Percentiles rank a stretch among this genome's conserved stretches.
Evolutionary conservation across 2,888 invertebrate genomes (phyloP).

Genomic region (Syritta pipiens): DNA sequence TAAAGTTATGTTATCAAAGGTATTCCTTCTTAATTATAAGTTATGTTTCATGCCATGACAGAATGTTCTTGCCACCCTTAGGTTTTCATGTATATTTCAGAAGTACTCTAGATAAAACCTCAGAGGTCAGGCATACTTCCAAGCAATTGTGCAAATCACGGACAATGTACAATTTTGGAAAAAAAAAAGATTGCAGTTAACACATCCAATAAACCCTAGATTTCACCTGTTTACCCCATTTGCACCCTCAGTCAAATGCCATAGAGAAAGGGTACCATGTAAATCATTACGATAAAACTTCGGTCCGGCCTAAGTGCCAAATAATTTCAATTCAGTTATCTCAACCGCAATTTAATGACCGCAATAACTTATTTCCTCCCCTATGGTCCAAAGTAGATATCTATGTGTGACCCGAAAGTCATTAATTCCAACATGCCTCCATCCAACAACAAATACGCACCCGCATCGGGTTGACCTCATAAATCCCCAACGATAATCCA

Average conservation of each 20-base stretch:
- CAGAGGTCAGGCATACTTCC: too few species aligned
- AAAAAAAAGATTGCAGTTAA: too few species aligned
- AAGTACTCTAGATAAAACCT: too few species aligned
- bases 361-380: constrained; percentile 58
- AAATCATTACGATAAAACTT: constrained; percentile 62
- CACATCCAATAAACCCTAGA: too few species aligned
- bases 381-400: constrained; percentile 49
- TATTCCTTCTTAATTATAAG: too few species aligned
- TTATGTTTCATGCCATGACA: too few species aligned
- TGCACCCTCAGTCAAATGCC: constrained; percentile 1
- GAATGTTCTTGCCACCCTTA: too few species aligned
- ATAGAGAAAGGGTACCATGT: neutral
- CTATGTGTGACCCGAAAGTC: constrained; percentile 47
- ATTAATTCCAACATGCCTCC: constrained; percentile 49
- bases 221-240: constrained; percentile 7
- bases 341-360: constrained; percentile 67
- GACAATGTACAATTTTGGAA: too few species aligned
- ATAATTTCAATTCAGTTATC: constrained; percentile 69
- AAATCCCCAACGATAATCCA: constrained; percentile 67
- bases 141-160: too few species aligned
- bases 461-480: constrained; percentile 60
- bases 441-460: constrained; percentile 27
- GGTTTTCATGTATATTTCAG: too few species aligned
- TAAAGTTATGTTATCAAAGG: too few species aligned
- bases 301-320: constrained; percentile 52